Percentiles rank a stretch among this genome's conserved stretches.
Evolutionary conservation across 2,888 invertebrate genomes (phyloP).

Genomic region (Anoplius nigerrimus): DNA sequence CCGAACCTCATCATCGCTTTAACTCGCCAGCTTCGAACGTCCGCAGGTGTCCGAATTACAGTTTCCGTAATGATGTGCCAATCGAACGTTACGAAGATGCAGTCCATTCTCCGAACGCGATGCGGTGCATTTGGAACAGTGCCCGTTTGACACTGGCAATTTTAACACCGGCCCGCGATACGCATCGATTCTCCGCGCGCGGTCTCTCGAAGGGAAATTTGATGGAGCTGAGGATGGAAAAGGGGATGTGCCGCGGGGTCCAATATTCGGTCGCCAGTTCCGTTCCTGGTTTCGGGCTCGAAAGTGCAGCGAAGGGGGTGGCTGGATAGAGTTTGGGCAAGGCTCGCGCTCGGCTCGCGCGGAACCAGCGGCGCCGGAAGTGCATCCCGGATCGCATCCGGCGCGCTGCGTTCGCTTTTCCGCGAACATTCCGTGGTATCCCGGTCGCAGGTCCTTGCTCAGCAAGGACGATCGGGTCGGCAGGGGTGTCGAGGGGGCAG

Average conservation of each 20-base stretch:
- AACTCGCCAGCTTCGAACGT: too few relatives aligned
- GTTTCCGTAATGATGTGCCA: too few relatives aligned
- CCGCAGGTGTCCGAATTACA: too few relatives aligned
- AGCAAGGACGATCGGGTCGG: conserved; percentile 26
- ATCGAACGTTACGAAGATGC: too few relatives aligned
- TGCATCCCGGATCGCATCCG: conserved; percentile 57
- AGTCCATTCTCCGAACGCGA: too few relatives aligned
- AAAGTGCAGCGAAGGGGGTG: background rate
- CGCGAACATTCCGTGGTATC: conserved; percentile 44
- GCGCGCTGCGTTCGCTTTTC: conserved; percentile 53
- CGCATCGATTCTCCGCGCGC: too few relatives aligned
- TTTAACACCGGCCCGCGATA: too few relatives aligned
- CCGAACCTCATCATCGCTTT: too few relatives aligned
- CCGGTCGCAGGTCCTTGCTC: conserved; percentile 48
- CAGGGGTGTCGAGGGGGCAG: conserved; percentile 21
- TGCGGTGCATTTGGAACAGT: too few relatives aligned
- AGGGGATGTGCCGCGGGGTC: conserved; percentile 36
- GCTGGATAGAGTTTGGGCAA: conserved; percentile 16
- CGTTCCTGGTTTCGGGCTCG: conserved; percentile 24
- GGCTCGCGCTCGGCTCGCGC: conserved; percentile 13
- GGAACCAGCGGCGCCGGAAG: conserved; percentile 56
- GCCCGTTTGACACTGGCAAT: too few relatives aligned
- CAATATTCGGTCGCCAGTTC: conserved; percentile 54
- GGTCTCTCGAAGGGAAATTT: conserved; percentile 2
- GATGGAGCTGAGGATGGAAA: background rate